A percentile compares a stretch with the other conserved stretches of the same genome.
phyloP scores from a whole-genome alignment of 1,140 invertebrate species.

The Euborellia annulipes region DNA sequence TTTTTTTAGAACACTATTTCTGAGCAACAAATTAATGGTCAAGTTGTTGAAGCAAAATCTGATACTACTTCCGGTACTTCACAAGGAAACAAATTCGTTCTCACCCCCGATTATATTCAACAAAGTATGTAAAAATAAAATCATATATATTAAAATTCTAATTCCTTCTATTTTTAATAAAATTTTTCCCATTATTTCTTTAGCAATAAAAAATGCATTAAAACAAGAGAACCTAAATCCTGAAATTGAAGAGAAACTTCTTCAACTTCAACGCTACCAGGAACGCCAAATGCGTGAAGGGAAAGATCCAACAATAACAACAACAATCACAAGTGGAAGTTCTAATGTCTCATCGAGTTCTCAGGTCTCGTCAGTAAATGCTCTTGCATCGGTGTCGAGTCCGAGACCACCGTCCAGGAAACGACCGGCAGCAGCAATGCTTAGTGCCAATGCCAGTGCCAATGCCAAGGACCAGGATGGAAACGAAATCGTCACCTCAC shows the following conservation, averaged over 20 bases:
- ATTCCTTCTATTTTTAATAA: conserved; percentile 4
- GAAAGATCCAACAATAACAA: conserved; percentile 14
- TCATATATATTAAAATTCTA: not conserved
- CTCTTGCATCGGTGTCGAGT: too few relatives aligned
- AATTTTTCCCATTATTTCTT: conserved; percentile 16
- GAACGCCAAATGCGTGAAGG: conserved; percentile 55
- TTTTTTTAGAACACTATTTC: too few relatives aligned
- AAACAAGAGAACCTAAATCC: conserved; percentile 79
- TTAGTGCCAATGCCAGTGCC: too few relatives aligned
- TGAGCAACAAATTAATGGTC: too few relatives aligned
- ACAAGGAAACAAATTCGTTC: conserved; percentile 52
- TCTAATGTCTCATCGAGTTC: not conserved
- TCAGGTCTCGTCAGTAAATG: too few relatives aligned
- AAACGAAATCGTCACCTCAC: too few relatives aligned
- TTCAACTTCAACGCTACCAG: conserved; percentile 75
- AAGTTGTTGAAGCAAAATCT: too few relatives aligned
- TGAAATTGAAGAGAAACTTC: conserved; percentile 81
- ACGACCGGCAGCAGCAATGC: too few relatives aligned
- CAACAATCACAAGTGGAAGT: not conserved
- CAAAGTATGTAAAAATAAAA: conserved; percentile 53
- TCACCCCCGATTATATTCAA: conserved; percentile 77
- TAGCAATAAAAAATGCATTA: conserved; percentile 66
- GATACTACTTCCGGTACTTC: not conserved
- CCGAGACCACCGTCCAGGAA: too few relatives aligned
- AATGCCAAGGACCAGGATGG: too few relatives aligned